phyloP scores from a whole-genome alignment of 2,113 vertebrate genomes.

The Gymnorhina tibicen region DNA sequence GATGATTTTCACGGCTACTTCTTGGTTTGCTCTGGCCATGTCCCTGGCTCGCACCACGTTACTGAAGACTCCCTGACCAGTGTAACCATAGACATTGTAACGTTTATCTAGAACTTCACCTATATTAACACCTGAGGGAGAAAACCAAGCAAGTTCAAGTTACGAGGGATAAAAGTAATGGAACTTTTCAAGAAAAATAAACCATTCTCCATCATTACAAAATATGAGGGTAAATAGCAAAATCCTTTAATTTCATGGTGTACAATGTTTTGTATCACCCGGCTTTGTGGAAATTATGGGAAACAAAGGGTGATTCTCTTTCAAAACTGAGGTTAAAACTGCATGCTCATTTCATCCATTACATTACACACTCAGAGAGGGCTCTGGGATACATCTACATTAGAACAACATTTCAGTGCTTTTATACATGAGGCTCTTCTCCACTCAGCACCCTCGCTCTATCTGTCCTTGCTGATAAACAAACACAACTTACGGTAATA shows the following conservation, averaged over 20 bases:
- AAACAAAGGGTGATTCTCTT: neutral
- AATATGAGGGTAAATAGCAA: neutral
- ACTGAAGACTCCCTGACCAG: conserved; percentile 97
- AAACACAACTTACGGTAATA: conserved; percentile 88
- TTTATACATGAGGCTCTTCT: neutral
- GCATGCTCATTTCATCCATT: neutral
- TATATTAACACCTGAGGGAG: conserved; percentile 89
- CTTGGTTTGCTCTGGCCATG: conserved; percentile 93
- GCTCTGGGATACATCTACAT: neutral
- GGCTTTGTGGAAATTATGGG: neutral
- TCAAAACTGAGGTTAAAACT: neutral
- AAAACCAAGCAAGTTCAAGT: neutral
- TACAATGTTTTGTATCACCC: neutral
- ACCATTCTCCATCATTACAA: neutral
- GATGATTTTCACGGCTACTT: conserved; percentile 99
- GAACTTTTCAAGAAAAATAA: neutral
- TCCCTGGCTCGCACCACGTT: conserved; percentile 96
- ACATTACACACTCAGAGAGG: neutral
- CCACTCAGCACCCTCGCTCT: neutral
- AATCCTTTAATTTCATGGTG: neutral
- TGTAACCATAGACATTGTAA: conserved; percentile 98
- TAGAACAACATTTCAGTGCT: neutral
- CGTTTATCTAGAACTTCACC: conserved; percentile 97
- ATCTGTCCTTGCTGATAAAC: neutral
- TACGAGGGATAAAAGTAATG: rapidly evolving